Evolutionary conservation across 2,888 invertebrate genomes (phyloP).

Genomic region (Corbicula japonica): DNA sequence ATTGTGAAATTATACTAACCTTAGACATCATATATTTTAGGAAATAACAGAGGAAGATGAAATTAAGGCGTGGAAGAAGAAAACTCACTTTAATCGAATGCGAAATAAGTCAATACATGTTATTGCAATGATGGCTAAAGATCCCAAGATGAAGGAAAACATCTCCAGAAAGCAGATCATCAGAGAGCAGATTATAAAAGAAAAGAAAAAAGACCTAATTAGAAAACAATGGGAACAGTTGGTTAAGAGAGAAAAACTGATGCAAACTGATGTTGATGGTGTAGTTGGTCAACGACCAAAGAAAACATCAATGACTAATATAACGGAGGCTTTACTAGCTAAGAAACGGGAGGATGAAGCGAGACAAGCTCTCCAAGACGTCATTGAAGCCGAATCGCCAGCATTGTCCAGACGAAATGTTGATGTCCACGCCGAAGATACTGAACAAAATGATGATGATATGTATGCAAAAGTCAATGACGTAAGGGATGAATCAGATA

Average conservation of each 20-base stretch:
- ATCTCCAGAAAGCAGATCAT: constrained; percentile 21
- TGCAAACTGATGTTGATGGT: no score
- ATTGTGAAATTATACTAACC: no score
- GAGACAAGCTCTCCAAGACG: not conserved
- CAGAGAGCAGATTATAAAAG: constrained; percentile 13
- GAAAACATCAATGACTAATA: no score
- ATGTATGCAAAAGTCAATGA: constrained; percentile 1
- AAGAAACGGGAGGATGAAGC: not conserved
- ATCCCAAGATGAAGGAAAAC: constrained; percentile 20
- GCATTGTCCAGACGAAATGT: not conserved
- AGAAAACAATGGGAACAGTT: not conserved
- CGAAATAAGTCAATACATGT: constrained; percentile 44
- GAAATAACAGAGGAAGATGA: constrained; percentile 13
- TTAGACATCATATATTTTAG: no score
- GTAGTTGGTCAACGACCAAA: constrained; percentile 6
- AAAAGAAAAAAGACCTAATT: constrained; percentile 21
- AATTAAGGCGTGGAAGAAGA: constrained; percentile 24
- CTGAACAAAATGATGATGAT: constrained; percentile 12
- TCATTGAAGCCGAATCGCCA: not conserved
- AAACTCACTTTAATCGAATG: constrained; percentile 48
- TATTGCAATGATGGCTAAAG: constrained; percentile 34
- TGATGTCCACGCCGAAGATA: not conserved
- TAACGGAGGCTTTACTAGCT: not conserved
- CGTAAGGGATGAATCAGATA: not conserved
- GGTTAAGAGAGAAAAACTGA: not conserved